Percentiles rank a stretch among this genome's conserved stretches.
These are phyloP conservation scores for Macrophya annulata DNA, from an alignment of 2,888 invertebrate genomes.

Conservation along the genomic window DNA sequence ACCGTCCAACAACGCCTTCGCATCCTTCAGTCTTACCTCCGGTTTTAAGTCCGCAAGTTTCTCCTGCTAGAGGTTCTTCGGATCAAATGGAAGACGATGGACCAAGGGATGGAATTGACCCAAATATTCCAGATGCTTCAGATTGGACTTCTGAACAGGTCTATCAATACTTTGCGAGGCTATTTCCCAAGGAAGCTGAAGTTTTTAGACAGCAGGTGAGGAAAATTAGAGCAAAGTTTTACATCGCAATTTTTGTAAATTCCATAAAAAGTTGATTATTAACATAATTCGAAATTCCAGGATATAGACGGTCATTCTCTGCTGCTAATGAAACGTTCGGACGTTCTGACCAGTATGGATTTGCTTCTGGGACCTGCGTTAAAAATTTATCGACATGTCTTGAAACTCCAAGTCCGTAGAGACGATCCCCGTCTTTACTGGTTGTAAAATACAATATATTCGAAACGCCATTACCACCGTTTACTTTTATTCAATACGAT, in stretches of 20 bases:
- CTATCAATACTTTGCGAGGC: constrained; percentile 88
- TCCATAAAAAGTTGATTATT: constrained; percentile 15
- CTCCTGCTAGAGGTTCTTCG: constrained; percentile 72
- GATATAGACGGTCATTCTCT: constrained; percentile 96
- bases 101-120: constrained; percentile 80
- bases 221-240: constrained; percentile 32
- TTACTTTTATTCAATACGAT: constrained; percentile 68
- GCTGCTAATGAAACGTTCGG: constrained; percentile 90
- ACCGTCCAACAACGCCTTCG: constrained; percentile 72
- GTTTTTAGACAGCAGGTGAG: constrained; percentile 91
- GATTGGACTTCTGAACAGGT: constrained; percentile 93
- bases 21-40: constrained; percentile 72
- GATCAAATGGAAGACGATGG: constrained; percentile 74
- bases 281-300: constrained; percentile 79
- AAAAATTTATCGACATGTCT: constrained; percentile 90
- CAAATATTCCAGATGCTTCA: constrained; percentile 88
- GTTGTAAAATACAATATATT: constrained; percentile 80
- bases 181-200: constrained; percentile 90
- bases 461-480: constrained; percentile 56
- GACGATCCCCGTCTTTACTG: constrained; percentile 88
- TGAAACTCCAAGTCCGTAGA: constrained; percentile 90
- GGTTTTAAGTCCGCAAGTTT: constrained; percentile 76
- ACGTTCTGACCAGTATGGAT: constrained; percentile 91
- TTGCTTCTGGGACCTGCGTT: constrained; percentile 94
- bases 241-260: background rate